Evolutionary conservation across 2,113 vertebrate species (phyloP).

Genomic region (Ctenomys sociabilis): DNA sequence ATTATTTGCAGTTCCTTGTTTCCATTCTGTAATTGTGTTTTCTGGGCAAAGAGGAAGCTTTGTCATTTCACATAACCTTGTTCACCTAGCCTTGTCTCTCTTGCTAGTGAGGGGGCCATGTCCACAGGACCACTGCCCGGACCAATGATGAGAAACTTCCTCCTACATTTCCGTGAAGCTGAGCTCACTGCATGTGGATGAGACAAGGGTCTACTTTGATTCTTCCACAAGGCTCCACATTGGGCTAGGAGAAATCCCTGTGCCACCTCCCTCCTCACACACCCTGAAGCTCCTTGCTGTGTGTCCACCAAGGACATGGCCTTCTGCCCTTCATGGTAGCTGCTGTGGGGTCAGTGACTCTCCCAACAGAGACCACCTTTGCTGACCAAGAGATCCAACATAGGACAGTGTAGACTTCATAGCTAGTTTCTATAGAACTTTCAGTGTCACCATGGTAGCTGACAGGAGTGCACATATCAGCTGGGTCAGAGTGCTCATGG

Average conservation of each 20-base stretch:
- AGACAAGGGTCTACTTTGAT: neutral
- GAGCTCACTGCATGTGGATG: neutral
- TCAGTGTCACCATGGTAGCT: neutral
- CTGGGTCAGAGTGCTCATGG: neutral
- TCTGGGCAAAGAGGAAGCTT: neutral
- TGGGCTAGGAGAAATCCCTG: neutral
- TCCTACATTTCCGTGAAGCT: neutral
- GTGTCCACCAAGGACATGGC: neutral
- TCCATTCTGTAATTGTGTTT: neutral
- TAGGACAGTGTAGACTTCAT: neutral
- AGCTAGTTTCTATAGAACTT: neutral
- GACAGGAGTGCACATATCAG: neutral
- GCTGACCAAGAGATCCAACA: neutral
- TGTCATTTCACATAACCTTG: neutral
- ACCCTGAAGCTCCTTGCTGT: neutral
- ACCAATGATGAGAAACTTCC: neutral
- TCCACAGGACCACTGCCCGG: neutral
- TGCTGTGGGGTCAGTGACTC: neutral
- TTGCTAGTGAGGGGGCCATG: neutral
- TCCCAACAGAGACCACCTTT: neutral
- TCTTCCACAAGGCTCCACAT: neutral
- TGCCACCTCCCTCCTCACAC: neutral
- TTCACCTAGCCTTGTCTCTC: neutral
- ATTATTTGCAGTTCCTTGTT: neutral
- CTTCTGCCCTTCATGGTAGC: neutral